phyloP scores from a whole-genome alignment of 2,888 invertebrate species.

The Caenorhabditis wallacei region DNA sequence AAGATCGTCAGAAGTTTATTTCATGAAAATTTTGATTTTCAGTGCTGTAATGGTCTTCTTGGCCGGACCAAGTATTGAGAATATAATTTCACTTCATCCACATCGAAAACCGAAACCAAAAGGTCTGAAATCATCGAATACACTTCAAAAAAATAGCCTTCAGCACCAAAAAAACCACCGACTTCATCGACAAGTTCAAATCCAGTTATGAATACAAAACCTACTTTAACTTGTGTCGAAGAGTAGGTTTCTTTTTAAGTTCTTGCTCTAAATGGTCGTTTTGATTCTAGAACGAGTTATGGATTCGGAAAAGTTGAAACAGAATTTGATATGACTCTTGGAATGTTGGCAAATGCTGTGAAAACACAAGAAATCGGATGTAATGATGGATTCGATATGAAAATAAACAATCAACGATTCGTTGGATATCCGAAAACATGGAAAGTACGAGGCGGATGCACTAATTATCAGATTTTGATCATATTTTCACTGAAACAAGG shows the following conservation, averaged over 20 bases:
- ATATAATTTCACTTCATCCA: slow-evolving; percentile 45
- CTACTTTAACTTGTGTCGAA: slow-evolving; percentile 10
- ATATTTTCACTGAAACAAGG: slow-evolving; percentile 75
- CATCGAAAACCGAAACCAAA: slow-evolving; percentile 31
- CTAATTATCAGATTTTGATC: slow-evolving; percentile 66
- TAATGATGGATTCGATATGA: slow-evolving; percentile 74
- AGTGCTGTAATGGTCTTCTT: slow-evolving; percentile 47
- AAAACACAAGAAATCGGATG: slow-evolving; percentile 71
- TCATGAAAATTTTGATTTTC: neutral
- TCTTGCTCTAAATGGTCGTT: neutral
- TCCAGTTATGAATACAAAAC: slow-evolving; percentile 6
- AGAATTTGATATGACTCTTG: slow-evolving; percentile 70
- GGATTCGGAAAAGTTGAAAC: slow-evolving; percentile 24
- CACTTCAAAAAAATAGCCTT: neutral
- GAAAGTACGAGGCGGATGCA: neutral
- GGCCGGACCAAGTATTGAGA: slow-evolving; percentile 32
- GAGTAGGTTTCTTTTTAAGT: slow-evolving; percentile 16
- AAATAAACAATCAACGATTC: slow-evolving; percentile 78
- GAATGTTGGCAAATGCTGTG: slow-evolving; percentile 75
- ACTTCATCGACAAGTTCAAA: neutral
- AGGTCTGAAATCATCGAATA: neutral
- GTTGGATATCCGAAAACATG: slow-evolving; percentile 75
- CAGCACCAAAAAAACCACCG: neutral
- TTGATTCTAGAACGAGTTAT: neutral
- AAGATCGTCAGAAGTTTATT: slow-evolving; percentile 6